Base-by-base conservation (phyloP, 2,113 vertebrate species). In the Hiodon alosoides region DNA sequence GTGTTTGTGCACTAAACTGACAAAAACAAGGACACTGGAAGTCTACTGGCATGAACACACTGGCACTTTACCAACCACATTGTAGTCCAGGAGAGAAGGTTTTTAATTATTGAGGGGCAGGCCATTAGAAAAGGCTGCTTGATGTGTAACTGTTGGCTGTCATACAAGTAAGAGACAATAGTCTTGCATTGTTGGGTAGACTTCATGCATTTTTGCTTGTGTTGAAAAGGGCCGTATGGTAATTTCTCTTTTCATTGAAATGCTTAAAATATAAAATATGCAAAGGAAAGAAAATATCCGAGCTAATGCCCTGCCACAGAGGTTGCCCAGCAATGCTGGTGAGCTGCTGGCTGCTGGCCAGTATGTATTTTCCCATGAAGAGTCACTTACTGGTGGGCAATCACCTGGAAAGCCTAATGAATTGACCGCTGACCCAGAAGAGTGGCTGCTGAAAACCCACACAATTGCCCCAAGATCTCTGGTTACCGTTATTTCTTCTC, bases 321-420 rank as follows among this genome's bases (percentile, higher is more conserved):
- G 67, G 66, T 68, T 81, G 77, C 77, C 75, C 76, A 73, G 72
- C 79, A 68, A 75, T 51, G 52, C 66, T 71, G 75, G 72, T 76
- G 53, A 79, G 81, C 71, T 0, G 3, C 76, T 79, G 84, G 75
- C 77, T 69, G 58, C 52, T 55, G 17, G 80, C 80, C 75, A 76
- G 70, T 74, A 64, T 69, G 74, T 75, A 75, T 83, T 86, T 87
- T 87, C 86, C 85, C 86, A 86, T 84, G 84, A 87, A 81, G 82
- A 82, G 71, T 72, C 73, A 74, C 84, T 87, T 68, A 77, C 82
- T 84, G 85, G 79, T 81, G 80, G 84, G 76, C 81, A 81, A 86
- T 88, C 86, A 90, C 87, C 89, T 90, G 86, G 83, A 87, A 89
- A 86, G 82, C 78, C 77, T 77, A 74, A 84, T 76, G 80, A 87